A percentile compares a stretch with the other conserved stretches of the same genome.
Conservation (phyloP, 1,140 invertebrate species). For the Phymastichus coffea region DNA sequence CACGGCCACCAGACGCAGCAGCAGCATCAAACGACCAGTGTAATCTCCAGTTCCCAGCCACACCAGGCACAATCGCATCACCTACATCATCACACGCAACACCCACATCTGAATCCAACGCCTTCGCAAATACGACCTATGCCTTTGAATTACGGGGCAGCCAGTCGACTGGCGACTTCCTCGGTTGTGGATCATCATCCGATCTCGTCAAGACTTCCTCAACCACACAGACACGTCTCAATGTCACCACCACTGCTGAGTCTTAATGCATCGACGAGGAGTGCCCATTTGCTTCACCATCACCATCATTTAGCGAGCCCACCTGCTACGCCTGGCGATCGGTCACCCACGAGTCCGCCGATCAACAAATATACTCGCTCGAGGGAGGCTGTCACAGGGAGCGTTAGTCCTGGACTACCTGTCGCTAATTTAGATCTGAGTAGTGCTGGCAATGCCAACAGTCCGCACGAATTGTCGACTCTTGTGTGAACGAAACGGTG, state of each 20-base stretch:
- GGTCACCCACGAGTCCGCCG: slow-evolving; percentile 51
- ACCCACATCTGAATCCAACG: slow-evolving; percentile 19
- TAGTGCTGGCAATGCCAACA: slow-evolving; percentile 62
- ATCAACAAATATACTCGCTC: slow-evolving; percentile 44
- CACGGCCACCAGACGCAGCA: slow-evolving; percentile 41
- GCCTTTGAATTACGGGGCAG: neutral
- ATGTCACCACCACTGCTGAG: slow-evolving; percentile 50
- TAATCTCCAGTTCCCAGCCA: too few relatives aligned
- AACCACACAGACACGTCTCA: slow-evolving; percentile 34
- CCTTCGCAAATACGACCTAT: neutral
- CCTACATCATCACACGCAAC: slow-evolving; percentile 34
- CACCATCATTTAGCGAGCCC: slow-evolving; percentile 44
- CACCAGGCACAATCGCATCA: slow-evolving; percentile 31
- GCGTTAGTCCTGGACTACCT: slow-evolving; percentile 64
- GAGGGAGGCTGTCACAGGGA: slow-evolving; percentile 62
- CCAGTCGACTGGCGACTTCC: neutral
- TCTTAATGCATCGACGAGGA: slow-evolving; percentile 4
- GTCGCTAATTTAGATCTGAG: slow-evolving; percentile 65
- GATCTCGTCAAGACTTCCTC: slow-evolving; percentile 18
- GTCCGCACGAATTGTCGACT: slow-evolving; percentile 70
- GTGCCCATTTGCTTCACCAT: slow-evolving; percentile 44
- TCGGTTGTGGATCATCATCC: neutral
- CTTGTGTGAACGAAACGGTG: slow-evolving; percentile 48
- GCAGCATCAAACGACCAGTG: slow-evolving; percentile 30
- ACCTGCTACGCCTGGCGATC: slow-evolving; percentile 49